Evolutionary conservation across 1,140 invertebrate genomes (phyloP).

Genomic region (Nephila pilipes): DNA sequence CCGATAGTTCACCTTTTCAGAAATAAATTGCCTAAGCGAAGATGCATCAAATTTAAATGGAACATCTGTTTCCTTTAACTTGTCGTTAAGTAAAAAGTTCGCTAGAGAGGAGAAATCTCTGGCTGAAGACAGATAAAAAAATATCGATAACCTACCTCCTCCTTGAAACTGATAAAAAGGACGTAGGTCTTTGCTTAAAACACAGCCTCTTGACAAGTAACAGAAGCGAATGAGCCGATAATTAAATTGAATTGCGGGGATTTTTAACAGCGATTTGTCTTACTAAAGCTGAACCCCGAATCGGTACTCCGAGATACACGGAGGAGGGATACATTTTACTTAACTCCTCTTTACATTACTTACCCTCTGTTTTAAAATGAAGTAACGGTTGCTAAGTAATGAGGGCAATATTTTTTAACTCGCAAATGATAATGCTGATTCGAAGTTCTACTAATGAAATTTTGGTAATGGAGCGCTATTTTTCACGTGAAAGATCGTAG

Average conservation of each 20-base stretch:
- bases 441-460: slow-evolving; percentile 38
- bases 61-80: slow-evolving; percentile 76
- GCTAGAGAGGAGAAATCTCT: not conserved
- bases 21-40: slow-evolving; percentile 74
- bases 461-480: slow-evolving; percentile 20
- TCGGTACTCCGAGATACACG: not conserved
- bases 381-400: slow-evolving; percentile 51
- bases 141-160: not conserved
- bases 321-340: slow-evolving; percentile 31
- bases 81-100: slow-evolving; percentile 70
- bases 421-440: slow-evolving; percentile 51
- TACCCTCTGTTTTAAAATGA: slow-evolving; percentile 32
- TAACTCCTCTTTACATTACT: slow-evolving; percentile 16
- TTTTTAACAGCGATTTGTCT: slow-evolving; percentile 74
- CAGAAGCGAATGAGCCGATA: slow-evolving; percentile 61
- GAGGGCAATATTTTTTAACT: slow-evolving; percentile 56
- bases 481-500: not conserved
- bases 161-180: slow-evolving; percentile 49
- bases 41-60: slow-evolving; percentile 71
- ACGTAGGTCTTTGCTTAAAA: slow-evolving; percentile 65
- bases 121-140: not conserved
- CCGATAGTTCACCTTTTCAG: slow-evolving; percentile 62
- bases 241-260: slow-evolving; percentile 73
- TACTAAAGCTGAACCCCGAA: slow-evolving; percentile 48
- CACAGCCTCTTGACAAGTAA: slow-evolving; percentile 67